Evolutionary conservation across 2,113 vertebrate genomes (phyloP).

Genomic region (Tachycineta bicolor): DNA sequence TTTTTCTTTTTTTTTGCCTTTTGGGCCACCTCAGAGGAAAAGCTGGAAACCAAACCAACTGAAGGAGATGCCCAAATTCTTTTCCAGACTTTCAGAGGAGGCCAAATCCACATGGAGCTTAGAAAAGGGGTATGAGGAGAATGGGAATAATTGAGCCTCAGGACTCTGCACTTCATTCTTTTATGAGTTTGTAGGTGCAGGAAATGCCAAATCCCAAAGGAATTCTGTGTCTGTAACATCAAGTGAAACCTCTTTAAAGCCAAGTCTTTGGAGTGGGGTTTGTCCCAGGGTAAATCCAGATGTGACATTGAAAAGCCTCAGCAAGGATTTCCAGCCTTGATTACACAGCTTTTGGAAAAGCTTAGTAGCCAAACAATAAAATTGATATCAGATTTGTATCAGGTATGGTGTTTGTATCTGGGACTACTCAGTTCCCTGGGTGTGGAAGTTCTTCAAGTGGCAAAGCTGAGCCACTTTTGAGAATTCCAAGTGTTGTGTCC

Average conservation of each 20-base stretch:
- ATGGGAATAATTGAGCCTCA: neutral
- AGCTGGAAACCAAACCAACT: neutral
- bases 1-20: neutral
- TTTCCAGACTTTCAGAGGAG: neutral
- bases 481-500: neutral
- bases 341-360: neutral
- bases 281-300: neutral
- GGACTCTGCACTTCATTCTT: neutral
- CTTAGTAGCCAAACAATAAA: neutral
- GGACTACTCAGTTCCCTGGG: neutral
- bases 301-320: neutral
- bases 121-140: neutral
- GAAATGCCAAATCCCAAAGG: neutral
- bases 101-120: neutral
- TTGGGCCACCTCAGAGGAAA: neutral
- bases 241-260: neutral
- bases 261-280: rapidly evolving
- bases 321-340: neutral
- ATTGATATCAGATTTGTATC: neutral
- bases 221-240: neutral
- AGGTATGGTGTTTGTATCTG: neutral
- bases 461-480: neutral
- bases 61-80: neutral
- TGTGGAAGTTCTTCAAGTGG: neutral
- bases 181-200: neutral